These are phyloP conservation scores for Passer domesticus DNA, from an alignment of 2,113 vertebrate species.

Conservation along the genomic window DNA sequence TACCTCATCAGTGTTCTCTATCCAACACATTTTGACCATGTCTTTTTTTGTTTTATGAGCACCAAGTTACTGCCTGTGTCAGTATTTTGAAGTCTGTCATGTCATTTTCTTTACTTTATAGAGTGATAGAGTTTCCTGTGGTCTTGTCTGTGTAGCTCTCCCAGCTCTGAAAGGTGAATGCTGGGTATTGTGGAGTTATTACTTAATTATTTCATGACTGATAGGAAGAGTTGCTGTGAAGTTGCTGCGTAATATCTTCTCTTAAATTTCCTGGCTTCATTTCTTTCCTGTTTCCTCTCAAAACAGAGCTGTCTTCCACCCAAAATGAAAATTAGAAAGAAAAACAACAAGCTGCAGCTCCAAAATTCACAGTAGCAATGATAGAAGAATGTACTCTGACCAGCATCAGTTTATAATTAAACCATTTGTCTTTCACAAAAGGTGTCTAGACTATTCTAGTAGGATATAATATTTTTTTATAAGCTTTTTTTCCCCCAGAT, in stretches of 20 bases:
- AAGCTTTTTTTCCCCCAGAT: neutral
- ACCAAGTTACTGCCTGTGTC: neutral
- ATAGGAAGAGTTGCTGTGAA: neutral
- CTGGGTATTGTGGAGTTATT: neutral
- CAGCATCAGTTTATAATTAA: constrained; percentile 14
- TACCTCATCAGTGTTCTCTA: neutral
- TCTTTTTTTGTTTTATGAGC: neutral
- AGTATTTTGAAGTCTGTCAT: neutral
- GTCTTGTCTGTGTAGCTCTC: neutral
- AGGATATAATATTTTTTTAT: neutral
- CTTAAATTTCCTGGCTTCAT: neutral
- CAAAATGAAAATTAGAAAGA: neutral
- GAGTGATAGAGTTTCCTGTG: neutral
- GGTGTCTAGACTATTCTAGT: neutral
- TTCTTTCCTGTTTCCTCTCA: neutral
- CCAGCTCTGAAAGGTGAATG: neutral
- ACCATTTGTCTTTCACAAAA: constrained; percentile 20
- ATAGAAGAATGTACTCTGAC: neutral
- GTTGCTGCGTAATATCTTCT: neutral
- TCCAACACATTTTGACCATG: neutral
- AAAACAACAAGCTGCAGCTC: neutral
- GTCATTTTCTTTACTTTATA: neutral
- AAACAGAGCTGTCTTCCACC: neutral
- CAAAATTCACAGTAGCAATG: neutral
- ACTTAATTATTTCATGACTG: neutral